Percentiles rank a stretch among this genome's conserved stretches.
These are phyloP conservation scores for Opisthocomus hoazin DNA, from an alignment of 2,113 vertebrate species.

Conservation along the genomic window DNA sequence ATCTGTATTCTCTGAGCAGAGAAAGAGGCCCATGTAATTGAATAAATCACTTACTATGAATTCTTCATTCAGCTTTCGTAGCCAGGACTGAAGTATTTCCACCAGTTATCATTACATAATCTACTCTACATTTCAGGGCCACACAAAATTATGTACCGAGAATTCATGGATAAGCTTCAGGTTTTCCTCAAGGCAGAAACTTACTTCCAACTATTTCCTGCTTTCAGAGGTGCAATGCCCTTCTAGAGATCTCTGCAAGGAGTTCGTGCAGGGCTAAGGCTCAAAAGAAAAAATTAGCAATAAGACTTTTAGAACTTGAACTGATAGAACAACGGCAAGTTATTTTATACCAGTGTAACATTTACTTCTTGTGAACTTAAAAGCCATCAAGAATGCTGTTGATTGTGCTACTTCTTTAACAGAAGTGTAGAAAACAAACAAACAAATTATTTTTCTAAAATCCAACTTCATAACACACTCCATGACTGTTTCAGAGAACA, in stretches of 20 bases:
- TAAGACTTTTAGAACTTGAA: neutral
- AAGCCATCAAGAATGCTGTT: neutral
- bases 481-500: conserved; percentile 16
- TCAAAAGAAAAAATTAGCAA: neutral
- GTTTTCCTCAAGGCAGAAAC: neutral
- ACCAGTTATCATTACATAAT: neutral
- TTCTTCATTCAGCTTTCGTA: neutral
- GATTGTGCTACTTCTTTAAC: neutral
- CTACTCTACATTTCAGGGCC: neutral
- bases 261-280: neutral
- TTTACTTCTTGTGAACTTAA: neutral
- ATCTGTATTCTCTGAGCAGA: neutral
- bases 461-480: neutral
- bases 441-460: conserved; percentile 33
- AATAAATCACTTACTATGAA: neutral
- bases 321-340: neutral
- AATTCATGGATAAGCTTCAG: neutral
- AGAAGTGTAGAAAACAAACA: neutral
- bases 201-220: neutral
- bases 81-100: neutral
- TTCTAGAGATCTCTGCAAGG: neutral
- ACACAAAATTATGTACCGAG: neutral
- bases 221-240: neutral
- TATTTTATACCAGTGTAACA: neutral
- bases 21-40: neutral